Evolutionary conservation across 2,113 vertebrate genomes (phyloP), one percentile per base, ranked within the genome.

Genomic region (Edolisoma coerulescens): DNA sequence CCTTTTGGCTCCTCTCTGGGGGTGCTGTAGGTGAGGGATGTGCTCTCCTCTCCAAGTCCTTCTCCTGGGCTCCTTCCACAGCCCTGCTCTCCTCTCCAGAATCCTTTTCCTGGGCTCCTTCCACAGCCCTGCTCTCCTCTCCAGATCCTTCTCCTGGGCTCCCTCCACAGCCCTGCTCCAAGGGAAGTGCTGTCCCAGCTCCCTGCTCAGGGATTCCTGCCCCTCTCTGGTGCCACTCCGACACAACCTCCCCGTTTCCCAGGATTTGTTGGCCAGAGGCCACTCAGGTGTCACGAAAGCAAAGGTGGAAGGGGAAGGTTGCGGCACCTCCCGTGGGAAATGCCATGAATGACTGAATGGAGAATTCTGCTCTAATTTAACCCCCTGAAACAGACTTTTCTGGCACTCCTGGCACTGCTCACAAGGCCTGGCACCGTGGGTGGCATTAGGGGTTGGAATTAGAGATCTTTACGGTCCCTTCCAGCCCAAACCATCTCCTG

Each of bases 261-360:
- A 49, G 50, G 13, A 11, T 50, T 13, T 4, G 6, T 2, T 10
- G 6, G 13, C 26, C 69, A 20, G 54, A 4, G 6, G 44, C 22
- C 71, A 3, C 12, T 0, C 23, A 1, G 49, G 56, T 6, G 3
- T 2, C 78, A 10, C 2, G 7, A 17, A 69, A 26, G 3, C 9
- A 2, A 5, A 32, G 24, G 8, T 18, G 57, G 59, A 10, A 33
- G 3, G 10, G 1, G 19, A 30, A 24, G 37, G 41, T 1, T 3
- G 32, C 30, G 7, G 13, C 49, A 2, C 7, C 3, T 32, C 16
- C 14, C 27, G 2, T 1, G 8, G 33, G 41, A 26, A 52, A 44
- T 0, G 16, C 35, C 37, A 3, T 2, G 3, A 8, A 9, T 4
- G 20, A 10, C 3, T 2, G 7, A 11, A 33, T 0, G 45, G 45